Evolutionary conservation across 2,797 vertebrate species (phyloP).

Genomic region (Meriones psammophilus): DNA sequence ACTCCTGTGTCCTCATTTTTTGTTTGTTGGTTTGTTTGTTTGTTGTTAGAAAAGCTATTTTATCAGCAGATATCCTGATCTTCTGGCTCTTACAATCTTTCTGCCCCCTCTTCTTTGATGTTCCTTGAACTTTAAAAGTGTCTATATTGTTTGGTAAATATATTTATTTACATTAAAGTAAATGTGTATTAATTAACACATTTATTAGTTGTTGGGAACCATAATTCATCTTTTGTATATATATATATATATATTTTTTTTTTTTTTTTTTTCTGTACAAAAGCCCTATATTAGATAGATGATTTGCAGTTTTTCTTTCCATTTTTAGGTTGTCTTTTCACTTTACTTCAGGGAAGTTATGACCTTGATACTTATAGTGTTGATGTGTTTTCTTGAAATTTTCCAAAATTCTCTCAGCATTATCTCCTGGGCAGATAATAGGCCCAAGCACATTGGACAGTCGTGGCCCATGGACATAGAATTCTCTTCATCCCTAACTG

Average conservation of each 20-base stretch:
- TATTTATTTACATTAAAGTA: neutral
- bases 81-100: neutral
- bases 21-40: neutral
- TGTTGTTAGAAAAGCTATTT: neutral
- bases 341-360: conserved; percentile 10
- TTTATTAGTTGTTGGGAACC: neutral
- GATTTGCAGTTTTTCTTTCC: neutral
- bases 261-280: neutral
- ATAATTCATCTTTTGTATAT: neutral
- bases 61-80: neutral
- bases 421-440: neutral
- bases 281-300: neutral
- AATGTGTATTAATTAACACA: neutral
- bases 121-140: neutral
- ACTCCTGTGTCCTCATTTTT: neutral
- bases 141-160: neutral
- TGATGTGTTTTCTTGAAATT: neutral
- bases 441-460: neutral
- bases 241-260: neutral
- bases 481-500: neutral
- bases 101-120: neutral
- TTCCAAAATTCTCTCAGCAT: conserved; percentile 11
- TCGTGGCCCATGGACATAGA: no score
- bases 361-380: conserved; percentile 9
- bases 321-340: neutral